Evolutionary conservation across 2,797 vertebrate genomes (phyloP).

Genomic region (Nyctibius grandis): DNA sequence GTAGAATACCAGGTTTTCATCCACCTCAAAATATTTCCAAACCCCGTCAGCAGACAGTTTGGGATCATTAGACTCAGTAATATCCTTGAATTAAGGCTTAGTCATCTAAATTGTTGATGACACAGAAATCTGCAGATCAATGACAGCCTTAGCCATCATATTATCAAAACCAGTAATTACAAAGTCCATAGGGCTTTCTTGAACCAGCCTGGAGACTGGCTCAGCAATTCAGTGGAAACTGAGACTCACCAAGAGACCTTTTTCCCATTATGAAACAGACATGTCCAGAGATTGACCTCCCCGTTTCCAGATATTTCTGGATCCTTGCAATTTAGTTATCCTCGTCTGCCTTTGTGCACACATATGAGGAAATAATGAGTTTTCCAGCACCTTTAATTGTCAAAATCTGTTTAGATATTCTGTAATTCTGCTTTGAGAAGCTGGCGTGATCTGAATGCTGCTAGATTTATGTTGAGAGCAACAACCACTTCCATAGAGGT

Average conservation of each 20-base stretch:
- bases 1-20: neutral
- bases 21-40: neutral
- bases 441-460: neutral
- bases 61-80: neutral
- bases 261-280: neutral
- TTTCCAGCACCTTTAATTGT: neutral
- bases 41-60: neutral
- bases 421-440: neutral
- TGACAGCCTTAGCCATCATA: neutral
- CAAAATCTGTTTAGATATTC: neutral
- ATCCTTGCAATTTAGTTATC: neutral
- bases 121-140: neutral
- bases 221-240: neutral
- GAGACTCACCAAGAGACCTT: neutral
- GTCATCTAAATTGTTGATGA: neutral
- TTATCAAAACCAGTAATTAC: neutral
- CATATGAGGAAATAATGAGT: neutral
- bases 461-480: rapidly evolving
- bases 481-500: neutral
- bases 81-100: neutral
- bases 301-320: neutral
- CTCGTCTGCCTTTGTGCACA: neutral
- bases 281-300: neutral
- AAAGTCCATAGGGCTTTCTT: neutral
- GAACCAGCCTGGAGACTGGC: neutral